A percentile compares a stretch with the other conserved stretches of the same genome.
Conservation (phyloP, 2,113 vertebrate genomes). For the Coturnix japonica region DNA sequence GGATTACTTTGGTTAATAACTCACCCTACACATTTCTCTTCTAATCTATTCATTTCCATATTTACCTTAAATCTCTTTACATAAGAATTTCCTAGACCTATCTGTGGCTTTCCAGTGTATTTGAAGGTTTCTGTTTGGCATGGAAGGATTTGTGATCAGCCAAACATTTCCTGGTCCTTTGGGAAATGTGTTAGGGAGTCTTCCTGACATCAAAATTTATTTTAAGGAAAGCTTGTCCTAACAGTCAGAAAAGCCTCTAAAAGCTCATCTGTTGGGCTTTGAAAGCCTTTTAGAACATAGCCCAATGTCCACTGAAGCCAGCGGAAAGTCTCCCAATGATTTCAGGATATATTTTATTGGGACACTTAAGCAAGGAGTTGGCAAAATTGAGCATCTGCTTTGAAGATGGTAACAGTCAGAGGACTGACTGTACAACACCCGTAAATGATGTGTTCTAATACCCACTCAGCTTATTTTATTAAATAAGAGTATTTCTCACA, state of each 20-base stretch:
- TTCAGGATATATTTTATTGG: slow-evolving; percentile 3
- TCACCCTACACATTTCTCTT: slow-evolving; percentile 42
- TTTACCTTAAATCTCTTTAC: slow-evolving; percentile 43
- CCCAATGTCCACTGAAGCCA: background rate
- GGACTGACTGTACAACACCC: background rate
- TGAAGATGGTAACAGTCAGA: background rate
- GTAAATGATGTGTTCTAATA: background rate
- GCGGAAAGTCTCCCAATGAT: background rate
- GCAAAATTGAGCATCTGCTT: background rate
- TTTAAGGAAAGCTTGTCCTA: slow-evolving; percentile 66
- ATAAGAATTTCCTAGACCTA: slow-evolving; percentile 59
- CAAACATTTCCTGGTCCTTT: slow-evolving; percentile 46
- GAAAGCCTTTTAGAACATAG: slow-evolving; percentile 23
- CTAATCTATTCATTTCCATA: slow-evolving; percentile 63
- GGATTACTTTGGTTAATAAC: slow-evolving; percentile 24
- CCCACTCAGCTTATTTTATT: slow-evolving; percentile 5
- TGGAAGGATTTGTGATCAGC: slow-evolving; percentile 59
- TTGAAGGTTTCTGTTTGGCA: slow-evolving; percentile 56
- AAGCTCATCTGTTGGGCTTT: slow-evolving; percentile 19
- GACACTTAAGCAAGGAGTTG: background rate
- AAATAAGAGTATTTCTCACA: slow-evolving; percentile 19
- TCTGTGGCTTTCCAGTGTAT: slow-evolving; percentile 17
- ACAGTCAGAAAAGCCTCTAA: slow-evolving; percentile 32
- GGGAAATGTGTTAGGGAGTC: slow-evolving; percentile 42
- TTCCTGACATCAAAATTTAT: slow-evolving; percentile 66